Conservation (phyloP, 2,113 vertebrate species). For the Mirza zaza region DNA sequence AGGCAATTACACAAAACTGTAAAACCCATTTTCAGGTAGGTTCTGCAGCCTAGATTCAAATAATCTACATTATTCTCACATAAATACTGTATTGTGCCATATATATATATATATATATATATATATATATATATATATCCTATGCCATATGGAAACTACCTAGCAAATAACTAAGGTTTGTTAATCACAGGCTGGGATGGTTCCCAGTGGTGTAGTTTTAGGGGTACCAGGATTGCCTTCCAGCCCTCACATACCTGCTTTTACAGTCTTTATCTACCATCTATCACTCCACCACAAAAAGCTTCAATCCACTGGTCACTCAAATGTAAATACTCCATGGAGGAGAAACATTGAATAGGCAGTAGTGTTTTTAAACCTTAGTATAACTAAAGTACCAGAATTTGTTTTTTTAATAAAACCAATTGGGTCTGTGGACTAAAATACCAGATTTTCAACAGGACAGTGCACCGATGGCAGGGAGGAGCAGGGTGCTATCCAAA, state of each 20-base stretch:
- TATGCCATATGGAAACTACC: background rate
- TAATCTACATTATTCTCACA: conserved; percentile 73
- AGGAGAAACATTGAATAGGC: background rate
- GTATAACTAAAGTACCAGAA: background rate
- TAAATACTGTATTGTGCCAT: conserved; percentile 61
- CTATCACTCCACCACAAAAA: background rate
- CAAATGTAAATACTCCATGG: background rate
- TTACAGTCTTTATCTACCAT: background rate
- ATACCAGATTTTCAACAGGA: background rate
- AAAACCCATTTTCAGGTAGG: conserved; percentile 82
- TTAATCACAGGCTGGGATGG: background rate
- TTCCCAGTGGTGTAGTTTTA: background rate
- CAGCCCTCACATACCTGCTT: background rate
- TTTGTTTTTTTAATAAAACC: too few relatives aligned
- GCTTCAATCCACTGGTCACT: background rate
- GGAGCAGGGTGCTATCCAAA: background rate
- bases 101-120: background rate
- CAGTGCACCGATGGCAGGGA: too few relatives aligned
- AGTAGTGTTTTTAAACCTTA: background rate
- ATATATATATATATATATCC: background rate
- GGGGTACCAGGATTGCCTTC: background rate
- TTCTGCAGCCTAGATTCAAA: conserved; percentile 72
- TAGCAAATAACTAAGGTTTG: background rate
- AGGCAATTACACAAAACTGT: conserved; percentile 81
- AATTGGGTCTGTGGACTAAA: too few relatives aligned